Percentiles rank a stretch among this genome's conserved stretches.
Evolutionary conservation across 2,113 vertebrate genomes (phyloP).

Genomic region (Paracanthobrama guichenoti): DNA sequence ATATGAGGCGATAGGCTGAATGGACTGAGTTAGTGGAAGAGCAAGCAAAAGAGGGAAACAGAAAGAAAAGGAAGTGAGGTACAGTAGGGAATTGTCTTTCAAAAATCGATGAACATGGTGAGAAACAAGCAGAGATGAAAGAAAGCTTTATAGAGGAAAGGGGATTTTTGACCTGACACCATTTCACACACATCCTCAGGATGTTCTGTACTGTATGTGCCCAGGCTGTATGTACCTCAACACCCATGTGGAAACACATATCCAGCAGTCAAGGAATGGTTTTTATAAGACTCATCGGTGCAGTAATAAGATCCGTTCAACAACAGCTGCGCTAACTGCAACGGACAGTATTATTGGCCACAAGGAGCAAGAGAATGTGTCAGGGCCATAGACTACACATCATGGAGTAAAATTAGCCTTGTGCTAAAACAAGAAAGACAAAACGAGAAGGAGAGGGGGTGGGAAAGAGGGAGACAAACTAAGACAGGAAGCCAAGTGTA

Average conservation of each 20-base stretch:
- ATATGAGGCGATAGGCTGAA: not conserved
- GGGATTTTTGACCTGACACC: not conserved
- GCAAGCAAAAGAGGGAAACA: not conserved
- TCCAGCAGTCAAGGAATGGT: conserved; percentile 1
- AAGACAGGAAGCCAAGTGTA: conserved; percentile 20
- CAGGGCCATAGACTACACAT: conserved; percentile 16
- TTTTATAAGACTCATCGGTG: conserved; percentile 27
- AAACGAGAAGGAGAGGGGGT: not conserved
- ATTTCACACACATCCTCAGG: conserved; percentile 21
- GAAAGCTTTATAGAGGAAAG: not conserved
- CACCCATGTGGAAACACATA: conserved; percentile 18
- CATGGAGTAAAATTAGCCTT: conserved; percentile 29
- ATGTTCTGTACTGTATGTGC: not conserved
- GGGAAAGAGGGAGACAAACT: not conserved
- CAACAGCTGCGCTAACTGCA: conserved; percentile 51
- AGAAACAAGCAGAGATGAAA: conserved; percentile 31
- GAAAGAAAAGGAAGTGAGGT: conserved; percentile 16
- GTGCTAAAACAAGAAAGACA: conserved; percentile 15
- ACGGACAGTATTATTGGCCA: conserved; percentile 32
- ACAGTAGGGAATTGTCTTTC: not conserved
- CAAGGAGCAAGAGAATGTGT: conserved; percentile 16
- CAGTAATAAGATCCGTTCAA: conserved; percentile 43
- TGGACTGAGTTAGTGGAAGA: not conserved
- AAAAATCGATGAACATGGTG: conserved; percentile 28
- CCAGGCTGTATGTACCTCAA: conserved; percentile 4